These are phyloP conservation scores for Corythoichthys haematopterus DNA, from an alignment of 2,113 vertebrate genomes.

Conservation along the genomic window DNA sequence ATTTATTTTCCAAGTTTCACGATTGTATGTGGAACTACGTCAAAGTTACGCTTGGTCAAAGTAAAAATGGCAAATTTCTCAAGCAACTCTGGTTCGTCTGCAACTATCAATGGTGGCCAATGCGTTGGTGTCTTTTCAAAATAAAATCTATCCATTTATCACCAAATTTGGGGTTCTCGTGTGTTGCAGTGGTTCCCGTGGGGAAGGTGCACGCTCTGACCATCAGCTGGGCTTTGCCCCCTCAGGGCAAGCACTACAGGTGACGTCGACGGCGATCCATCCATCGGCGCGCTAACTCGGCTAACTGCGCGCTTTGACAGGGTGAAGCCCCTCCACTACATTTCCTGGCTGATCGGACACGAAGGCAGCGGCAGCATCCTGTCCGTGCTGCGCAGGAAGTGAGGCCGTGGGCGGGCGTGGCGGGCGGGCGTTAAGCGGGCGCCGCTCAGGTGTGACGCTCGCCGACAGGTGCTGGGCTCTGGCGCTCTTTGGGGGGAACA, in stretches of 20 bases:
- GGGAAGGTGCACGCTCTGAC: conserved; percentile 90
- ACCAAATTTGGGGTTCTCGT: background rate
- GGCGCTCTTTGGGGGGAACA: conserved; percentile 91
- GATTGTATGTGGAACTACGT: no score
- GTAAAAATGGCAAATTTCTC: no score
- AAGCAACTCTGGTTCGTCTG: no score
- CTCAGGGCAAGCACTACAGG: conserved; percentile 90
- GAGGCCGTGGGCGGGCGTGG: conserved; percentile 45
- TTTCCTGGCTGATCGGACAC: conserved; percentile 95
- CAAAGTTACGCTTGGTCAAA: no score
- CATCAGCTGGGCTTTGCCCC: conserved; percentile 92
- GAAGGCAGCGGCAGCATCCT: conserved; percentile 93
- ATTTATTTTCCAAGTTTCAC: no score
- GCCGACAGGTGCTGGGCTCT: conserved; percentile 86
- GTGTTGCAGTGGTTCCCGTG: conserved; percentile 87
- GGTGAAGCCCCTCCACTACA: conserved; percentile 94
- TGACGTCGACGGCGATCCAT: conserved; percentile 36
- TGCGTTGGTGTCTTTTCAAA: no score
- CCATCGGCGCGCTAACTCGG: no score
- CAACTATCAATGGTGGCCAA: no score
- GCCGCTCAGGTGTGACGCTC: no score
- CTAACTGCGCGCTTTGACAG: conserved; percentile 53
- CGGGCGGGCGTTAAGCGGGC: no score
- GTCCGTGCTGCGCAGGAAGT: conserved; percentile 89
- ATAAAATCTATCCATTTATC: no score